Base-by-base conservation (phyloP, 2,797 vertebrate genomes). In the Leptatherina wallacei region DNA sequence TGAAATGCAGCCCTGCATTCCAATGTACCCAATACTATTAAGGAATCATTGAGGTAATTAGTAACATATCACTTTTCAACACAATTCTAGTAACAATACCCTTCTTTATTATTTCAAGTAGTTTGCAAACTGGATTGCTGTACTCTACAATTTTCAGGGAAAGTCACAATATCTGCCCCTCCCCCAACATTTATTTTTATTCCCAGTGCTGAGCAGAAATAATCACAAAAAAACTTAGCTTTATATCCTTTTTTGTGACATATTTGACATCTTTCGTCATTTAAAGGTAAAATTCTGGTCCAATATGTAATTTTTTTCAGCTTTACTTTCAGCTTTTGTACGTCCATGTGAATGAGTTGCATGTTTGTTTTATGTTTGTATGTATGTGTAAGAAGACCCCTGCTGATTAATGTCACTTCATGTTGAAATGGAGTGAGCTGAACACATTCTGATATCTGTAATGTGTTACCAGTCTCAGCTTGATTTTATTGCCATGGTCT, bases 401-500 rank as follows among this genome's bases (percentile, higher is more conserved):
- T 60, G 76, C 88, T 90, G 87, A 93, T 91, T 90, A 89, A 91
- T 92, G 87, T 89, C 87, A 89, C 83, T 87, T 89, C 85, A 72
- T 85, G 88, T 86, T 87, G 90, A 89, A 91, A 89, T 90, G 86
- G 83, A 86, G 90, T 82, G 67, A 87, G 87, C 74, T 84, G 85
- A 85, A 88, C 83, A 79, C 87, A 82, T 91, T 83, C 85, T 85
- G 87, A 90, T 91, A 91, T 91, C 86, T 88, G 75, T 88, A 91
- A 90, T 89, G 89, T 86, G 89, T 87, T 91, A 86, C 86, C 86
- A 82, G 81, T 83, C 90, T 83, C 88, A 82, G 88, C 87, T 89
- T 91, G 90, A 90, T 92, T 93, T 92, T 93, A 91, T 88, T 91
- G 89, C 90, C 83, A 82, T 77, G 83, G 76, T 84, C 83, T 94